Evolutionary conservation across 53 echinoderm and acorn worm genomes (phyloP), one percentile per base, ranked within the genome.

Genomic region (Holothuria scabra): DNA sequence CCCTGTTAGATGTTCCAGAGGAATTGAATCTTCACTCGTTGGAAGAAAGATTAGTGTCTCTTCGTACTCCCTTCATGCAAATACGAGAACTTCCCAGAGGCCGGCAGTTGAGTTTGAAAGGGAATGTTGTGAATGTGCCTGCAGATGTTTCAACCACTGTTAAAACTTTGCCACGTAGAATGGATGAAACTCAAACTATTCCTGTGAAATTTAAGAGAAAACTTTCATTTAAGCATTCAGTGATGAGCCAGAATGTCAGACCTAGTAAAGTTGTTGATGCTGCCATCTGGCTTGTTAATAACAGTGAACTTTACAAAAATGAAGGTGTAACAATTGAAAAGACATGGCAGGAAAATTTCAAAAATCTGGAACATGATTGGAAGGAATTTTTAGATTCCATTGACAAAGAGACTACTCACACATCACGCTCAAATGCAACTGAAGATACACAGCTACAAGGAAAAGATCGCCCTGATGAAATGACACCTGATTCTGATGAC

Each of bases 191-290:
- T 46, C 48, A 48, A n/a, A 86, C 76, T 59, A 76, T 86, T 64
- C 86, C 86, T 16, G 76, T 86, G 2, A 76, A 86, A 86, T 61
- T 86, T 29, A 86, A 86, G 59, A 86, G 86, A 86, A 76, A 76
- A 78, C 79, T 86, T 63, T 25, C 64, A 44, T 86, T 65, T 41
- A 64, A 79, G 28, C 64, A 76, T 76, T 41, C 60, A 61, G 86
- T 86, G 19, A 61, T 35, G 52, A 76, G 78, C 63, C 65, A 86
- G 55, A 88, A 88, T 84, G 74, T 88, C n/a, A 74, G 84, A 63
- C 88, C 88, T 29, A 41, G 52, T 16, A 89, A 84, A 56, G 84
- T 84, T 44, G 34, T 89, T 32, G 70, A 66, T 21, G 89, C 89
- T 31, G 67, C 89, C 46, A 80, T 80, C 32, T 85, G 78, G 66